Evolutionary conservation across 1,140 invertebrate genomes (phyloP).

Genomic region (Pseudomyrmex sp.): DNA sequence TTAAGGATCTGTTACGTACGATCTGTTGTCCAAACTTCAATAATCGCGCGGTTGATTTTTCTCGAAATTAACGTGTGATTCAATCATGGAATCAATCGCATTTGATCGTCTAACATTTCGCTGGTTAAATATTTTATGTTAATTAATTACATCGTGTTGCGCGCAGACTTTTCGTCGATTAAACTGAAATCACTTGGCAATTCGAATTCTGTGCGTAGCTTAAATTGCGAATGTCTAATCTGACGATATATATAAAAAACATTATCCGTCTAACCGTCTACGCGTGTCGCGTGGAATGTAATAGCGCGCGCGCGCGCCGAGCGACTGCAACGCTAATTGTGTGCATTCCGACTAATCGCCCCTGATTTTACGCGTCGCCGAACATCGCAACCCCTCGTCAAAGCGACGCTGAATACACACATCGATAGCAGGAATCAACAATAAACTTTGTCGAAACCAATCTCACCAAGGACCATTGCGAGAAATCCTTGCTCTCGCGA

Average conservation of each 20-base stretch:
- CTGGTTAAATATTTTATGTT: background rate
- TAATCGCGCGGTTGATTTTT: constrained; percentile 12
- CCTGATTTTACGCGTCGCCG: constrained; percentile 69
- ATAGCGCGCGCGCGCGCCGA: background rate
- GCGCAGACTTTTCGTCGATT: background rate
- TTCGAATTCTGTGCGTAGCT: background rate
- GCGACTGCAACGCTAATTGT: constrained; percentile 64
- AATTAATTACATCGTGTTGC: background rate
- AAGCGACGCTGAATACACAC: constrained; percentile 65
- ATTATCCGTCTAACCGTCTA: background rate
- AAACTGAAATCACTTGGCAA: background rate
- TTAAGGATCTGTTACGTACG: constrained; percentile 60
- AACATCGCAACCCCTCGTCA: constrained; percentile 57
- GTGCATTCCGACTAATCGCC: constrained; percentile 72
- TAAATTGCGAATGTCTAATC: constrained; percentile 1
- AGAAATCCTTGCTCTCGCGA: background rate
- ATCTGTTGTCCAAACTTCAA: constrained; percentile 16
- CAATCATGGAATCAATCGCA: background rate
- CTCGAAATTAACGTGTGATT: background rate
- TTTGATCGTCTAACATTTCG: background rate
- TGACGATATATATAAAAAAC: constrained; percentile 20
- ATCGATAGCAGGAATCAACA: constrained; percentile 59
- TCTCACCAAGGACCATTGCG: constrained; percentile 12
- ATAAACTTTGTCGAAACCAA: constrained; percentile 63
- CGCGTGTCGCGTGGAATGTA: constrained; percentile 31